These are phyloP conservation scores for Arctopsyche grandis DNA, from an alignment of 1,140 invertebrate species.

Conservation along the genomic window DNA sequence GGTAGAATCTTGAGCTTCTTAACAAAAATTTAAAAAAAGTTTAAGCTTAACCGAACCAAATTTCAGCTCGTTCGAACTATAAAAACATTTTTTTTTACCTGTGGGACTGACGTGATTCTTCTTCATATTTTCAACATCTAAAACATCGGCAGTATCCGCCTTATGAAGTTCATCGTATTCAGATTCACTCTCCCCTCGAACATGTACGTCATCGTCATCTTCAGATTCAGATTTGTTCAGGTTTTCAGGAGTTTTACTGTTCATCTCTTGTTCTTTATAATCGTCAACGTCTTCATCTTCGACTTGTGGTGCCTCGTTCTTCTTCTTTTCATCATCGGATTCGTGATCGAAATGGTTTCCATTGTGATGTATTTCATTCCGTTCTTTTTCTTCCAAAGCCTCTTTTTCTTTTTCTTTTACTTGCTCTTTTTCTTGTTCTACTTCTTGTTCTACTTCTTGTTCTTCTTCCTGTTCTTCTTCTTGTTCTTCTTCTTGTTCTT, in stretches of 20 bases:
- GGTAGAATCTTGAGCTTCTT: conserved; percentile 15
- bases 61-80: neutral
- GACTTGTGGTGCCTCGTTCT: conserved; percentile 42
- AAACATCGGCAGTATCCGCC: conserved; percentile 58
- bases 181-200: conserved; percentile 60
- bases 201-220: conserved; percentile 63
- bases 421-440: conserved; percentile 52
- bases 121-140: conserved; percentile 59
- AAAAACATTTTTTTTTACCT: neutral
- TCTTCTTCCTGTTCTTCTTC: conserved; percentile 50
- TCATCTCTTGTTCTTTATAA: neutral
- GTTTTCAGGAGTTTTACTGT: conserved; percentile 52
- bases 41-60: neutral
- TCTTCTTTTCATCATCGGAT: conserved; percentile 41
- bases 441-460: conserved; percentile 37
- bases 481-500: conserved; percentile 41
- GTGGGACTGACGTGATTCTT: neutral
- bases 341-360: conserved; percentile 33
- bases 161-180: conserved; percentile 61
- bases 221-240: conserved; percentile 60
- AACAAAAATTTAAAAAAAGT: neutral
- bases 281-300: conserved; percentile 44
- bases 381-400: conserved; percentile 29
- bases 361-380: conserved; percentile 39
- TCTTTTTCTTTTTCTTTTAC: conserved; percentile 57